These are phyloP conservation scores for Alloscopus bannaensis DNA, from an alignment of 2,888 invertebrate species.

Conservation along the genomic window DNA sequence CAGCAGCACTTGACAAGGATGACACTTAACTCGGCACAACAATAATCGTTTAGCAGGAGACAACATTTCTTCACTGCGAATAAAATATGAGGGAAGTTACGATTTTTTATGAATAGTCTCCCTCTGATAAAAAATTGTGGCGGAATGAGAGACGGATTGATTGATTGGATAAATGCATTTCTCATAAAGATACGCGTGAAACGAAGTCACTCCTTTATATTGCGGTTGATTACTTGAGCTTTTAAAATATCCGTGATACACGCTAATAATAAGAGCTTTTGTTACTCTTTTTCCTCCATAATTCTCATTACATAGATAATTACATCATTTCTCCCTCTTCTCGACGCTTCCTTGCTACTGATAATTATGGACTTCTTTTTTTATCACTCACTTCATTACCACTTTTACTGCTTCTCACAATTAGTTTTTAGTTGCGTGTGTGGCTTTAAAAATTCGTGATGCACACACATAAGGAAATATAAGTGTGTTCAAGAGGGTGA, in stretches of 20 bases:
- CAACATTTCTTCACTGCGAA: not conserved
- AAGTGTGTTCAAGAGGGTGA: not conserved
- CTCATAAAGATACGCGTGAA: not conserved
- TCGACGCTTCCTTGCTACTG: conserved; percentile 59
- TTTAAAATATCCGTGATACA: no score
- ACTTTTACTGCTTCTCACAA: not conserved
- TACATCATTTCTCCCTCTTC: conserved; percentile 44
- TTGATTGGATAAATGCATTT: conserved; percentile 55
- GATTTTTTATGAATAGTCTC: no score
- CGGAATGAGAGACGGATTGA: conserved; percentile 32
- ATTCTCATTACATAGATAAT: conserved; percentile 53
- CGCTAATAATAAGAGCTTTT: no score
- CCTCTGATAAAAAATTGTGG: no score
- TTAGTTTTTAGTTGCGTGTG: not conserved
- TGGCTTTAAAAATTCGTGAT: not conserved
- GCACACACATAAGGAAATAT: conserved; percentile 3
- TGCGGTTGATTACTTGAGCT: conserved; percentile 2
- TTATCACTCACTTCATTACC: conserved; percentile 25
- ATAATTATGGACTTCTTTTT: conserved; percentile 54
- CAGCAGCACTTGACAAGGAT: conserved; percentile 40
- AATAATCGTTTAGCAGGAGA: conserved; percentile 2
- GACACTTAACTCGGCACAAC: conserved; percentile 31
- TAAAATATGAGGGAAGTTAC: conserved; percentile 14
- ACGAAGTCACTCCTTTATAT: not conserved
- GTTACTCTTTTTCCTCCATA: conserved; percentile 6